phyloP scores from a whole-genome alignment of 2,888 invertebrate genomes.

The Capitulum mitella region DNA sequence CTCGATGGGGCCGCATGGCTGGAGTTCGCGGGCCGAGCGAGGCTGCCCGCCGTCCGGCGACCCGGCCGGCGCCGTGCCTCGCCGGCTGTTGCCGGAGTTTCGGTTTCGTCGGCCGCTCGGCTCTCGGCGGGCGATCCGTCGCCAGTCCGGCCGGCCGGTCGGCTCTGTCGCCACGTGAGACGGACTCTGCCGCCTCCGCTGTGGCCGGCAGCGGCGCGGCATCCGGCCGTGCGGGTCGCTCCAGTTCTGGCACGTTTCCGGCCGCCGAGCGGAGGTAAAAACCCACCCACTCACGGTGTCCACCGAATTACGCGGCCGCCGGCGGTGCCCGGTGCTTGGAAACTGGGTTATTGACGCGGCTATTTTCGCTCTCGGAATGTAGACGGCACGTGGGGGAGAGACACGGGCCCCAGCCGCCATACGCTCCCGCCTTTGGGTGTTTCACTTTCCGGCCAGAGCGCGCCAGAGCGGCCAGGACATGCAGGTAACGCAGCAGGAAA shows the following conservation, averaged over 20 bases:
- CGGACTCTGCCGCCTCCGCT: constrained; percentile 15
- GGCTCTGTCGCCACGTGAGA: neutral
- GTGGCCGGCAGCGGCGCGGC: neutral
- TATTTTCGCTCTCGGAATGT: too few relatives aligned
- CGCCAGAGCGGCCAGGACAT: too few relatives aligned
- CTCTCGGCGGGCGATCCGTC: too few relatives aligned
- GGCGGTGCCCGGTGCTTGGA: neutral
- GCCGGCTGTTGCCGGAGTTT: neutral
- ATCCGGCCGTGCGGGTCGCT: neutral
- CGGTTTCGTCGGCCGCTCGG: too few relatives aligned
- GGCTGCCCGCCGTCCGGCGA: neutral
- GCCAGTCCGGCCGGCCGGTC: neutral
- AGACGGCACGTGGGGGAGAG: too few relatives aligned
- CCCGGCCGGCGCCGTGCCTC: neutral
- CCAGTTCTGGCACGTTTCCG: constrained; percentile 12
- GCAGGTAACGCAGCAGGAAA: too few relatives aligned
- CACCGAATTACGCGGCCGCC: neutral
- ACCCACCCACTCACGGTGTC: neutral
- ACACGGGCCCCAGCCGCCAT: too few relatives aligned
- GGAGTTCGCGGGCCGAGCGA: neutral
- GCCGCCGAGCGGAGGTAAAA: neutral
- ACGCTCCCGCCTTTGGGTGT: too few relatives aligned
- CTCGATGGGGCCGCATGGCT: too few relatives aligned
- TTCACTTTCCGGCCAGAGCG: too few relatives aligned
- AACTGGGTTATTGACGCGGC: neutral